Conservation (phyloP, 2,113 vertebrate genomes). For the Notothenia rossii region DNA sequence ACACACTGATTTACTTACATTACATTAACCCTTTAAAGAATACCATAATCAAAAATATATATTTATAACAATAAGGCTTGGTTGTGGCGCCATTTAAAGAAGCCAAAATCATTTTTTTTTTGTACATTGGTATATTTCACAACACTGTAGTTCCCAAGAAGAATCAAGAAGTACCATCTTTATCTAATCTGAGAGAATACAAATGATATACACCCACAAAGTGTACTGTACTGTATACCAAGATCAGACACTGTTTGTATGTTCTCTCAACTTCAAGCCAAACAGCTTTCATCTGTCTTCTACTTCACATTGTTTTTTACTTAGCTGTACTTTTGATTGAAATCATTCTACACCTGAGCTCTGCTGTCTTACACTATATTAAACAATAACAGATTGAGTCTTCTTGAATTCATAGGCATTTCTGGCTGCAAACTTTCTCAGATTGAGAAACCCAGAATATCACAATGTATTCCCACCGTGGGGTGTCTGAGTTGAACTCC, state of each 20-base stretch:
- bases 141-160: conserved; percentile 5
- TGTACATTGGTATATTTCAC: neutral
- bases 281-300: neutral
- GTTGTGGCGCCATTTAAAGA: neutral
- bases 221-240: too few relatives aligned
- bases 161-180: conserved; percentile 9
- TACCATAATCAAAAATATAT: too few relatives aligned
- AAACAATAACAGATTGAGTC: conserved; percentile 30
- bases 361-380: conserved; percentile 1
- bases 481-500: conserved; percentile 10
- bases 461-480: conserved; percentile 1
- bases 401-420: conserved; percentile 32
- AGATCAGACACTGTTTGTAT: neutral
- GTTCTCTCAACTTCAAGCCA: neutral
- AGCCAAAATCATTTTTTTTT: conserved; percentile 21
- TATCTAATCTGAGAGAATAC: neutral
- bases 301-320: neutral
- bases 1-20: too few relatives aligned
- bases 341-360: neutral
- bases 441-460: conserved; percentile 28
- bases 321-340: conserved; percentile 4
- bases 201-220: neutral
- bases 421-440: conserved; percentile 9
- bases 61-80: too few relatives aligned
- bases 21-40: too few relatives aligned